Evolutionary conservation across 2,797 vertebrate species (phyloP), one percentile per base, ranked within the genome.

Genomic region (Gephyroberyx darwinii): DNA sequence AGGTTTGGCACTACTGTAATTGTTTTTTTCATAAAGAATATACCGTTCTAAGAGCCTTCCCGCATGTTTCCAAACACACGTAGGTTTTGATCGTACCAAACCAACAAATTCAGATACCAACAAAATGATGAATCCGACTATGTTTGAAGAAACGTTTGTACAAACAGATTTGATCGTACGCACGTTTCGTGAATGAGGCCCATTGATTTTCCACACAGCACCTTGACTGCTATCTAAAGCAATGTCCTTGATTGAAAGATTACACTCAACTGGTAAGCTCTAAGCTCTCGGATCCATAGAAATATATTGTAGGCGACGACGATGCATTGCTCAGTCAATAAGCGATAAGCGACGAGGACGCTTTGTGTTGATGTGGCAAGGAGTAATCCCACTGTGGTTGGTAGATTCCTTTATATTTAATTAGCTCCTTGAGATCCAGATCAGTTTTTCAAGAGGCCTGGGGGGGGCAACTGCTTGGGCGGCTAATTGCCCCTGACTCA

Each of bases 291-390:
- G 43, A 77, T 26, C 5, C 5, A 33, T 57, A 71, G 50, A 65
- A 68, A 3, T 10, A 9, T 5, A 16, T 68, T 61, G 64, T 77
- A 64, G 33, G 39, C 58, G 5, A 55, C 6, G 52, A 39, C 37
- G 9, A 8, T 8, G 53, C 57, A 16, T 54, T 26, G 47, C 39
- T 51, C 65, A 17, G 69, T 81, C 75, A 82, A 81, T 82, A 69
- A 75, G 71, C 81, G 63, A 84, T 74, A 57, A 64, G 74, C 65
- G 47, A 30, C 10, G 56, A 60, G 68, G 33, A 33, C 22, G 41
- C 53, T 76, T 70, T 77, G 74, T 75, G 67, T 78, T 65, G 57
- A 75, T 81, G 71, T 55, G 20, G 52, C 48, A 48, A n/a, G n/a
- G n/a, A n/a, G n/a, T n/a, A n/a, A n/a, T n/a, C n/a, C n/a, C 39